Percentiles rank a stretch among this genome's conserved stretches.
Conservation (phyloP, 2,113 vertebrate genomes). For the Oostethus manadensis region DNA sequence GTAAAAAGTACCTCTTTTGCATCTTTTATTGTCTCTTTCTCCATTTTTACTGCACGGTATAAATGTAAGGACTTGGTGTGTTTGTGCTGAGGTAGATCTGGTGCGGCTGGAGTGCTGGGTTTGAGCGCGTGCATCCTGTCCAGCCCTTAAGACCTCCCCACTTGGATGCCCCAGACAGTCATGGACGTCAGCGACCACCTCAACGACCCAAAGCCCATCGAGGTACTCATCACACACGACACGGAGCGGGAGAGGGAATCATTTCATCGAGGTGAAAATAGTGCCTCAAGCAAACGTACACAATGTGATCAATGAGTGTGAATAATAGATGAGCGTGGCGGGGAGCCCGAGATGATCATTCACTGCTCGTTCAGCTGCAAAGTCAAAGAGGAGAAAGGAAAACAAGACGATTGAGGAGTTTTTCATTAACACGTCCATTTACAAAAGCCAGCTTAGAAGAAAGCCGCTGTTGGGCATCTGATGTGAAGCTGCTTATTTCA, state of each 20-base stretch:
- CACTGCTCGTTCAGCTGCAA: slow-evolving; percentile 35
- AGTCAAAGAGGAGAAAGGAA: slow-evolving; percentile 39
- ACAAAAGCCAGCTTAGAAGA: slow-evolving; percentile 1
- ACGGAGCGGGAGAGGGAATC: slow-evolving; percentile 46
- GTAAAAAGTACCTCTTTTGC: too few species aligned
- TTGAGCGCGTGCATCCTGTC: slow-evolving; percentile 92
- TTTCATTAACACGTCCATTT: neutral
- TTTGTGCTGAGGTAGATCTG: slow-evolving; percentile 73
- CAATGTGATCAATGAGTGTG: slow-evolving; percentile 49
- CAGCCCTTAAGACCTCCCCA: slow-evolving; percentile 92
- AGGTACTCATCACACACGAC: slow-evolving; percentile 74
- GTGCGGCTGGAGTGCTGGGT: slow-evolving; percentile 88
- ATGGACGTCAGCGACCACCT: slow-evolving; percentile 95
- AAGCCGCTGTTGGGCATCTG: too few species aligned
- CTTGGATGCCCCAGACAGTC: slow-evolving; percentile 96
- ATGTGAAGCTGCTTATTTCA: slow-evolving; percentile 11
- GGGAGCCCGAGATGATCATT: slow-evolving; percentile 38
- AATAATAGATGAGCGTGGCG: slow-evolving; percentile 43
- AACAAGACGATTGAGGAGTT: slow-evolving; percentile 16
- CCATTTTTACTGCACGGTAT: too few species aligned
- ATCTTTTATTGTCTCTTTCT: too few species aligned
- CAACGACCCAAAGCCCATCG: slow-evolving; percentile 95
- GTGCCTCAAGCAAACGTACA: slow-evolving; percentile 48
- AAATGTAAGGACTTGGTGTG: neutral
- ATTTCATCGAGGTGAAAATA: slow-evolving; percentile 68